Evolutionary conservation across 92 coral and sea anemone species (phyloP).

Genomic region (Phymanthus crucifer): DNA sequence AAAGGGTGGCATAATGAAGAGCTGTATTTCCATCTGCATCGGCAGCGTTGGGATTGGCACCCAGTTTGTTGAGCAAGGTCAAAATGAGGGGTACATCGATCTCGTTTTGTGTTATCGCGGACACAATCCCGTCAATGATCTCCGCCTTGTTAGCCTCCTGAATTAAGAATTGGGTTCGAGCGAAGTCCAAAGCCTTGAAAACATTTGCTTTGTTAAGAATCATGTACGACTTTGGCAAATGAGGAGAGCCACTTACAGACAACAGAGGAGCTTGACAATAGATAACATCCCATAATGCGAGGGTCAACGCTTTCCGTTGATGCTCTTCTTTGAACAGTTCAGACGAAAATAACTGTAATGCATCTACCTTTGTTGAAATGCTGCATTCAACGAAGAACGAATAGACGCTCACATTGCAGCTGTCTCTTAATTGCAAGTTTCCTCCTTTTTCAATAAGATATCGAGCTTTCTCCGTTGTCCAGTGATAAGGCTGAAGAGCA

Average conservation of each 20-base stretch:
- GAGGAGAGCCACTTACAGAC: neutral
- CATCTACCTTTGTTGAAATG: neutral
- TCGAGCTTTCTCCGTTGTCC: neutral
- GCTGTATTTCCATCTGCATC: slow-evolving; percentile 8
- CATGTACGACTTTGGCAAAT: neutral
- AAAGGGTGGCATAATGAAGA: neutral
- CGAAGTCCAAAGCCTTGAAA: neutral
- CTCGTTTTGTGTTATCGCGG: neutral
- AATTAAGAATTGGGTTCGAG: neutral
- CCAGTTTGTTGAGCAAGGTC: neutral
- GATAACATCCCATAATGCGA: neutral
- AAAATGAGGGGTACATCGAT: neutral
- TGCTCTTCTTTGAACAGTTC: neutral
- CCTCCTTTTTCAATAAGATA: neutral
- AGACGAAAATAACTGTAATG: neutral
- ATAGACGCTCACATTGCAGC: neutral
- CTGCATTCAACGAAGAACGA: neutral
- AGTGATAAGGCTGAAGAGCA: neutral
- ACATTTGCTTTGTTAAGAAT: neutral
- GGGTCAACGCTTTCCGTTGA: neutral
- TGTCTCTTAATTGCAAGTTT: neutral
- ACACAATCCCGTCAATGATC: neutral
- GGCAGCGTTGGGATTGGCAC: neutral
- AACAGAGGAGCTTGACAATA: slow-evolving; percentile 5
- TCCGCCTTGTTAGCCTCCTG: neutral